Evolutionary conservation across 2,113 vertebrate genomes (phyloP).

Genomic region (Syrmaticus mikado): DNA sequence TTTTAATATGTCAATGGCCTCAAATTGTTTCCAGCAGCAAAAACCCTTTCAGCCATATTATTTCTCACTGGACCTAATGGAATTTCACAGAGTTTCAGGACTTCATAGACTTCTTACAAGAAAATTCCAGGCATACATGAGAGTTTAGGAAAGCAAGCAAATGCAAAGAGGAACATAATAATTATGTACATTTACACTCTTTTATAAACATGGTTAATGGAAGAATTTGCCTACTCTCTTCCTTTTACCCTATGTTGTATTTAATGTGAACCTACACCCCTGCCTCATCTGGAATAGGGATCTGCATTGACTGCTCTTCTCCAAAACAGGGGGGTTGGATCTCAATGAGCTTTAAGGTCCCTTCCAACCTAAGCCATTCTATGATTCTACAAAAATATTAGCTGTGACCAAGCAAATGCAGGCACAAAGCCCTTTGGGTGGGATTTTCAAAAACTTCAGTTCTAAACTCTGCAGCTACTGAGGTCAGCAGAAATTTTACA

Average conservation of each 20-base stretch:
- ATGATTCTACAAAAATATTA: background rate
- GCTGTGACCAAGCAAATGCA: background rate
- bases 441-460: background rate
- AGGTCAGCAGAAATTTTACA: background rate
- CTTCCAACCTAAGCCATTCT: too few species aligned
- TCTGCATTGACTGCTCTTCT: background rate
- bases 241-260: background rate
- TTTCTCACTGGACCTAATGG: background rate
- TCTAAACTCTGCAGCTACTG: background rate
- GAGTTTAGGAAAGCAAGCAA: background rate
- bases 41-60: accelerated
- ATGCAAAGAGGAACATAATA: background rate
- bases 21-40: background rate
- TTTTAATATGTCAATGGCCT: background rate
- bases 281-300: accelerated
- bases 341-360: too few species aligned
- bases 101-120: background rate
- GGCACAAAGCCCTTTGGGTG: background rate
- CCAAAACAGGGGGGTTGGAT: too few species aligned
- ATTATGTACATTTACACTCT: background rate
- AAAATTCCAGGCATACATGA: background rate
- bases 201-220: background rate
- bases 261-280: background rate
- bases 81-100: background rate
- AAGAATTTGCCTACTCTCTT: background rate